phyloP scores from a whole-genome alignment of 2,888 invertebrate species.

The Drosophila barbarae region DNA sequence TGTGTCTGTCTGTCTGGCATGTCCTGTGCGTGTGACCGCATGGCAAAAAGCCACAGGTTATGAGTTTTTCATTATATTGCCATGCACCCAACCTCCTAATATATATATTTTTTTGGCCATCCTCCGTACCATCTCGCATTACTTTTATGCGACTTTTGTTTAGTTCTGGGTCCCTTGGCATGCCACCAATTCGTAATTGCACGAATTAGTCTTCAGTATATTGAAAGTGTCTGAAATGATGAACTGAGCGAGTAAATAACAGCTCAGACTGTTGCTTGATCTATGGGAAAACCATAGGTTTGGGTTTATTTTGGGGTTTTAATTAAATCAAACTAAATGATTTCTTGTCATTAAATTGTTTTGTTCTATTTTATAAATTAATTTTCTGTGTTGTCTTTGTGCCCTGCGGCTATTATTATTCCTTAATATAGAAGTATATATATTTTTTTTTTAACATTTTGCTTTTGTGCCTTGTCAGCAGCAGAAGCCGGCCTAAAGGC shows the following conservation, averaged over 20 bases:
- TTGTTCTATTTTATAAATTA: constrained; percentile 4
- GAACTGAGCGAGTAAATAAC: constrained; percentile 8
- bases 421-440: not conserved
- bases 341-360: not conserved
- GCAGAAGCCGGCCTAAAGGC: not conserved
- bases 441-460: constrained; percentile 4
- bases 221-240: constrained; percentile 29
- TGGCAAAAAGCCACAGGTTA: constrained; percentile 71
- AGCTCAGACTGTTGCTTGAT: constrained; percentile 1
- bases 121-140: constrained; percentile 9
- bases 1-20: constrained; percentile 2
- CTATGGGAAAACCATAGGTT: not conserved
- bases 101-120: not conserved
- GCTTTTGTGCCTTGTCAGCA: constrained; percentile 5
- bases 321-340: not conserved
- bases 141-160: constrained; percentile 52
- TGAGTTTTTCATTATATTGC: constrained; percentile 67
- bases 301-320: not conserved
- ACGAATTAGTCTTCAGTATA: constrained; percentile 31
- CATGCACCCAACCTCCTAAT: constrained; percentile 34
- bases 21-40: constrained; percentile 65
- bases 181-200: constrained; percentile 53
- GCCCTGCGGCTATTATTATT: not conserved
- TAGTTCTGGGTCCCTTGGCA: constrained; percentile 55
- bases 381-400: not conserved